Evolutionary conservation across 2,113 vertebrate species (phyloP).

Genomic region (Neoarius graeffei): DNA sequence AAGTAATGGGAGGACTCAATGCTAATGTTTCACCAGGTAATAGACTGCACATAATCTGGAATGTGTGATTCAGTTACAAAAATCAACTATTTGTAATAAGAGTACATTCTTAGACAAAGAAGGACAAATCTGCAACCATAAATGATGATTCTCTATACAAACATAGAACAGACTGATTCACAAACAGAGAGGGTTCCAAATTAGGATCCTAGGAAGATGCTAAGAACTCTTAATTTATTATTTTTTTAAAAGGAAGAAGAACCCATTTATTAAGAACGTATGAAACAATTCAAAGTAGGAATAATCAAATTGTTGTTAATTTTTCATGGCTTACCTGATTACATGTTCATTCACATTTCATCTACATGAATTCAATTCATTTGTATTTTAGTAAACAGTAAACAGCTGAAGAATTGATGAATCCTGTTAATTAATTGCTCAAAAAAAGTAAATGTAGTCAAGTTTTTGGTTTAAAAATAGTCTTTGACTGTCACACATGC

Average conservation of each 20-base stretch:
- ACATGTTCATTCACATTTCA: conserved; percentile 3
- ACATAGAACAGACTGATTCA: not conserved
- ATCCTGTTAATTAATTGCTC: not conserved
- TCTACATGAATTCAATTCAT: not conserved
- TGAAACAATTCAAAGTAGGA: not conserved
- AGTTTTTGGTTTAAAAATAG: not conserved
- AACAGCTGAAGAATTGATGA: not conserved
- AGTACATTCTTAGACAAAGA: not conserved
- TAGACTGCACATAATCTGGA: not conserved
- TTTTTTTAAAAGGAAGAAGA: not conserved
- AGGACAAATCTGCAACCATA: not conserved
- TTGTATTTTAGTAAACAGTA: not conserved
- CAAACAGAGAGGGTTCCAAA: not conserved
- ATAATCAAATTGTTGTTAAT: not conserved
- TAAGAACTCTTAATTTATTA: not conserved
- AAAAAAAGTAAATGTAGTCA: not conserved
- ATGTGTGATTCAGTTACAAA: not conserved
- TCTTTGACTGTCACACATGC: not conserved
- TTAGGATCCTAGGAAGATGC: not conserved
- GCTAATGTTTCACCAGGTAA: not conserved
- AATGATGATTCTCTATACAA: not conserved
- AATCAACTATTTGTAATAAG: not conserved
- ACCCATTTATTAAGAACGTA: not conserved
- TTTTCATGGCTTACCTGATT: not conserved
- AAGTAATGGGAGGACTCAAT: not conserved